A percentile compares a stretch with the other conserved stretches of the same genome.
These are phyloP conservation scores for Polypedilum pembai DNA, from an alignment of 1,140 invertebrate species.

Conservation along the genomic window DNA sequence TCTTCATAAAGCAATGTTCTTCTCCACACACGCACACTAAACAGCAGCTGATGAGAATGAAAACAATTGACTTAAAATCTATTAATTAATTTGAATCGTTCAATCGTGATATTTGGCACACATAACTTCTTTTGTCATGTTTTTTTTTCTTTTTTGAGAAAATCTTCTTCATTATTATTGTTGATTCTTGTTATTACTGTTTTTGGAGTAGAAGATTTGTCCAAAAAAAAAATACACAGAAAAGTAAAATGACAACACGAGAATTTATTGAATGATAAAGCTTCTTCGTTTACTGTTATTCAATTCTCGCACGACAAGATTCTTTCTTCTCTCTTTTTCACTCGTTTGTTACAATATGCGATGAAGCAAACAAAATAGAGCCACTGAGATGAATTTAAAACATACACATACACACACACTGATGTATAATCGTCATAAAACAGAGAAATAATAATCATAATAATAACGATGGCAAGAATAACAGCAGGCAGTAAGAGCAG, in stretches of 20 bases:
- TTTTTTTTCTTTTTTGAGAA: background rate
- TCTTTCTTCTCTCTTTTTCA: background rate
- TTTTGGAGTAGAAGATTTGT: background rate
- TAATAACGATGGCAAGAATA: background rate
- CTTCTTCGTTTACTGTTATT: background rate
- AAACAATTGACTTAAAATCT: background rate
- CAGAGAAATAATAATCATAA: conserved; percentile 1
- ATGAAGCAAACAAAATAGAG: background rate
- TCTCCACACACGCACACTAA: background rate
- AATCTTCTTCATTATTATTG: background rate
- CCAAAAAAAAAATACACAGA: background rate
- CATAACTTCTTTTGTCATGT: conserved; percentile 3
- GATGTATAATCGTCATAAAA: background rate
- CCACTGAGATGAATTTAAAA: background rate
- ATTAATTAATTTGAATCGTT: conserved; percentile 14
- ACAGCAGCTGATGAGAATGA: conserved; percentile 10
- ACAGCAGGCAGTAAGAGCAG: background rate
- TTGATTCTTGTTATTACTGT: background rate
- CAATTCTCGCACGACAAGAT: conserved; percentile 16
- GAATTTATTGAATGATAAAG: conserved; percentile 7
- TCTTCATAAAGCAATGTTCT: background rate
- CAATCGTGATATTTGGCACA: conserved; percentile 9
- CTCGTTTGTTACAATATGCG: background rate
- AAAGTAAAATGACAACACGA: background rate
- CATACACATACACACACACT: too few species aligned